A percentile compares a stretch with the other conserved stretches of the same genome.
Conservation (phyloP, 2,113 vertebrate species). For the Oplegnathus fasciatus region DNA sequence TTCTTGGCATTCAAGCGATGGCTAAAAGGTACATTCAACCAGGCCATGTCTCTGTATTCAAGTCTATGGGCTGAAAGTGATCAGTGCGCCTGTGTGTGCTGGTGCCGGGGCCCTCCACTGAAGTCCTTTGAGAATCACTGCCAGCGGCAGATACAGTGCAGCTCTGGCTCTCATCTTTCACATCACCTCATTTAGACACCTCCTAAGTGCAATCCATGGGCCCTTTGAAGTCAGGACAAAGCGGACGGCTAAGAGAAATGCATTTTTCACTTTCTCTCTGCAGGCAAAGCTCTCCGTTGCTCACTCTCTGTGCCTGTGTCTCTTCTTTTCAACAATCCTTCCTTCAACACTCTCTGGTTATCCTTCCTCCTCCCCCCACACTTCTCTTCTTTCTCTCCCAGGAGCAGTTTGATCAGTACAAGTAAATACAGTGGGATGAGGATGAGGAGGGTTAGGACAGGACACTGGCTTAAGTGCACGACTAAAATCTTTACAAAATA, state of each 20-base stretch:
- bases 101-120: slow-evolving; percentile 2
- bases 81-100: slow-evolving; percentile 23
- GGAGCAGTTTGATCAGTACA: slow-evolving; percentile 1
- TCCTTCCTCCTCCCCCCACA: neutral
- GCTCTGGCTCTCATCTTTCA: slow-evolving; percentile 60
- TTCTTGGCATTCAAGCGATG: neutral
- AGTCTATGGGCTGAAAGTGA: slow-evolving; percentile 27
- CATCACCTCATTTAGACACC: slow-evolving; percentile 69
- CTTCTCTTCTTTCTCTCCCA: neutral
- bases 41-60: neutral
- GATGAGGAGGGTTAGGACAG: slow-evolving; percentile 5
- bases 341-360: slow-evolving; percentile 6
- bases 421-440: neutral
- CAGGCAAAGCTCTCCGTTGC: slow-evolving; percentile 42
- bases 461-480: neutral
- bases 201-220: slow-evolving; percentile 50
- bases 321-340: neutral
- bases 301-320: neutral
- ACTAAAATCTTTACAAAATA: neutral
- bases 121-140: slow-evolving; percentile 55
- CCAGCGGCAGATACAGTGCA: slow-evolving; percentile 50
- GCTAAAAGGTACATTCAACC: slow-evolving; percentile 26
- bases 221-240: slow-evolving; percentile 77
- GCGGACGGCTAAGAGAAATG: slow-evolving; percentile 46
- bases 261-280: slow-evolving; percentile 59